Evolutionary conservation across 2,888 invertebrate species (phyloP), one percentile per base, ranked within the genome.

Genomic region (Linhomoeus sp.): DNA sequence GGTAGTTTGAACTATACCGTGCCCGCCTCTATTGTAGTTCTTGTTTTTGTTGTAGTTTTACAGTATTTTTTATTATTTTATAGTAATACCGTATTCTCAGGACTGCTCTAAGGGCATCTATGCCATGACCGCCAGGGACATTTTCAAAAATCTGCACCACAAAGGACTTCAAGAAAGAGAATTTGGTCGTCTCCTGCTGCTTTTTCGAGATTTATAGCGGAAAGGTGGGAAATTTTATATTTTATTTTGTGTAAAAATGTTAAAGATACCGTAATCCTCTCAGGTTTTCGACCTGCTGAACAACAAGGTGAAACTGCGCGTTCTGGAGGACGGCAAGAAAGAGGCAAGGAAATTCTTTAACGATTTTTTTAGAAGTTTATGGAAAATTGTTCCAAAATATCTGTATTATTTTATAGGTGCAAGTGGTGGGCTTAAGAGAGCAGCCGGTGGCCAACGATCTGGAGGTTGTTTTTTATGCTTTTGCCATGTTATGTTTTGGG

Each of bases 151-250:
- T 67, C 76, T 84, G 42, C 77, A 78, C 62, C 77, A 79, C 49
- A 72, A 54, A 81, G 45, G 82, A 82, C 65, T 87, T 84, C 71
- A 77, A 80, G 60, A 76, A 80, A 50, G 73, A 82, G 58, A 82
- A 86, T 70, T 75, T 94, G 56, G 76, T 80, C 51, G 85, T 92
- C 7, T 82, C 84, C 42, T 82, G 90, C 44, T 87, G 87, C 63
- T 97, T 94, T 73, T 99, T 97, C 71, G 97, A 97, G 72, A 94
- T 97, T 59, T 97, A 97, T 71, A 90, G 92, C 61, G 92, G 92
- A 53, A 94, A 94, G 76, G 70, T 68, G 68, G 45, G 53, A 24
- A 14, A n/a, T 37, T 26, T 22, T 20, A 33, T 29, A 19, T 15
- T n/a, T 41, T 39, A 23, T 49, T 20, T 33, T 36, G 23, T 24